A percentile compares a stretch with the other conserved stretches of the same genome.
Conservation (phyloP, 2,113 vertebrate genomes). For the Sceloporus tristichus region DNA sequence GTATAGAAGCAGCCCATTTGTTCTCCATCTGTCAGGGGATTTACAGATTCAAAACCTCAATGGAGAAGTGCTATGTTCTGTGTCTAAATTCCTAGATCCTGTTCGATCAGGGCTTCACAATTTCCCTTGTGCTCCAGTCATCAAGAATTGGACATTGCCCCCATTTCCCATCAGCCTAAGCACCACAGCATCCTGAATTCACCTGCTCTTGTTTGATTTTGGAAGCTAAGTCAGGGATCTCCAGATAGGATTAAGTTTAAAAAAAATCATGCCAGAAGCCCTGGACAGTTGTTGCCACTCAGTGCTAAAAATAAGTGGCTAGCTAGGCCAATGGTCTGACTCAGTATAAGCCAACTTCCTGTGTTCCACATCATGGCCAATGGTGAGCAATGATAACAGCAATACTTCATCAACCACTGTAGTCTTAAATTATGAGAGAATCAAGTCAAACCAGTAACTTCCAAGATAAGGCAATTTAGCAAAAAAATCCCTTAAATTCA, state of each 20-base stretch:
- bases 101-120: not conserved
- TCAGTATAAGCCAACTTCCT: too few species aligned
- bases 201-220: too few species aligned
- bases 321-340: too few species aligned
- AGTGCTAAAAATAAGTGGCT: too few species aligned
- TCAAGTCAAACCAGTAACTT: not conserved
- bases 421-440: not conserved
- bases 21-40: not conserved
- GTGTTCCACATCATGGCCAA: not conserved
- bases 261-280: too few species aligned
- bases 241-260: too few species aligned
- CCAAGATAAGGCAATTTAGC: not conserved
- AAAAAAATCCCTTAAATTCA: not conserved
- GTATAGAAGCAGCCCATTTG: not conserved
- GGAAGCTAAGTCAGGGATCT: too few species aligned
- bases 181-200: too few species aligned
- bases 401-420: not conserved
- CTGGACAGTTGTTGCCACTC: too few species aligned
- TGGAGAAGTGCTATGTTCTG: not conserved
- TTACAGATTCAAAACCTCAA: not conserved
- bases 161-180: too few species aligned
- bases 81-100: not conserved
- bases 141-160: not conserved
- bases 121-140: not conserved
- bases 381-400: not conserved